phyloP scores from a whole-genome alignment of 2,888 invertebrate species.

The Globia sparganii region DNA sequence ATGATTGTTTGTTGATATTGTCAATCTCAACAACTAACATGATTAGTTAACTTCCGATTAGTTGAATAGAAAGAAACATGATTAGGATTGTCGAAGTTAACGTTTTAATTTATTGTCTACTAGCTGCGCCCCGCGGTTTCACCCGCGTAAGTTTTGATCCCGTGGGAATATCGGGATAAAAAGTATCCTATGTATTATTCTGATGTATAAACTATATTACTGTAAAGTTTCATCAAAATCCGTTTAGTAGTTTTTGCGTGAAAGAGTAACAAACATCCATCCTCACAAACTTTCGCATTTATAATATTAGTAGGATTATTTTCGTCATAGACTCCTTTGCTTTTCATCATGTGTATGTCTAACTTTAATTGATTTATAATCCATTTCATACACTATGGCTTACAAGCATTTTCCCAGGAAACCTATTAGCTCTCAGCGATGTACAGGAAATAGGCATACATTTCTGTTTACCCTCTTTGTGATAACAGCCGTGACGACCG shows the following conservation, averaged over 20 bases:
- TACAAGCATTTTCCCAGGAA: background rate
- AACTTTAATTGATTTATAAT: background rate
- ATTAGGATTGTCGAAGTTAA: background rate
- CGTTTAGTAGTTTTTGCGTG: too few relatives aligned
- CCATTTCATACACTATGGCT: background rate
- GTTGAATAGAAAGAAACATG: background rate
- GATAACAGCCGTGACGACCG: conserved; percentile 40
- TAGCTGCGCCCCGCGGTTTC: too few relatives aligned
- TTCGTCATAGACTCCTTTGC: background rate
- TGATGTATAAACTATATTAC: too few relatives aligned
- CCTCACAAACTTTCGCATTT: too few relatives aligned
- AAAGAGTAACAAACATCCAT: too few relatives aligned
- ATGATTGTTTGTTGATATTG: background rate
- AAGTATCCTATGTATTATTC: too few relatives aligned
- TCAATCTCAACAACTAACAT: background rate
- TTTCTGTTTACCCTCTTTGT: conserved; percentile 25
- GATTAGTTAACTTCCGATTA: background rate
- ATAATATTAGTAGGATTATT: too few relatives aligned
- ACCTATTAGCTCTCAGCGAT: background rate
- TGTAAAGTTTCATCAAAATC: too few relatives aligned
- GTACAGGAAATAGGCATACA: conserved; percentile 22
- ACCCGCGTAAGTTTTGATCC: too few relatives aligned
- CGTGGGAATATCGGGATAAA: too few relatives aligned
- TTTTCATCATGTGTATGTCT: background rate
- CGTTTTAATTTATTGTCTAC: background rate